phyloP scores from a whole-genome alignment of 2,113 vertebrate genomes.

The Dromas ardeola region DNA sequence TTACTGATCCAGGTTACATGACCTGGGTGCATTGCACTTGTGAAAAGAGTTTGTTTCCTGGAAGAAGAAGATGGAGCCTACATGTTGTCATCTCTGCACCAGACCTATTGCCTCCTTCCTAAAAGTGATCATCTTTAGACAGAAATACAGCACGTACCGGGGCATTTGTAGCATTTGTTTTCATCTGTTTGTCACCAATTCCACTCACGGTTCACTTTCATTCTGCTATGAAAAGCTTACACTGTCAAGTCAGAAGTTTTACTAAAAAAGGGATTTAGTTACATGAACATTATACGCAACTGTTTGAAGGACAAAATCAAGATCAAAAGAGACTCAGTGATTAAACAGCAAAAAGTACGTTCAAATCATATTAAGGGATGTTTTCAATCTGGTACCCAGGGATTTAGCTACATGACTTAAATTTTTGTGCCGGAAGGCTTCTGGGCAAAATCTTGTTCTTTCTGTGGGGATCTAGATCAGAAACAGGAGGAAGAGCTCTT shows the following conservation, averaged over 20 bases:
- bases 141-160: background rate
- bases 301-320: constrained; percentile 44
- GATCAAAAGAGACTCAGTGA: background rate
- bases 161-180: background rate
- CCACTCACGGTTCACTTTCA: background rate
- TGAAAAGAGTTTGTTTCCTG: background rate
- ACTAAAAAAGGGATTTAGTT: background rate
- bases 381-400: background rate
- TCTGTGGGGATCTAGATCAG: background rate
- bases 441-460: background rate
- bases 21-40: background rate
- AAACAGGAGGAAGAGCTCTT: background rate
- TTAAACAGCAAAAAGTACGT: background rate
- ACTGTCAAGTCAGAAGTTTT: background rate
- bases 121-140: background rate
- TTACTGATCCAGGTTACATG: background rate
- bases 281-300: background rate
- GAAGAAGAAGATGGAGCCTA: background rate
- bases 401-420: constrained; percentile 11
- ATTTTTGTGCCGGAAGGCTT: background rate
- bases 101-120: background rate
- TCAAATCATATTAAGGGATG: background rate
- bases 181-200: background rate
- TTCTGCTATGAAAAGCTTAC: constrained; percentile 9
- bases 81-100: background rate